These are phyloP conservation scores for Brienomyrus brachyistius DNA, from an alignment of 2,113 vertebrate species.

Conservation along the genomic window DNA sequence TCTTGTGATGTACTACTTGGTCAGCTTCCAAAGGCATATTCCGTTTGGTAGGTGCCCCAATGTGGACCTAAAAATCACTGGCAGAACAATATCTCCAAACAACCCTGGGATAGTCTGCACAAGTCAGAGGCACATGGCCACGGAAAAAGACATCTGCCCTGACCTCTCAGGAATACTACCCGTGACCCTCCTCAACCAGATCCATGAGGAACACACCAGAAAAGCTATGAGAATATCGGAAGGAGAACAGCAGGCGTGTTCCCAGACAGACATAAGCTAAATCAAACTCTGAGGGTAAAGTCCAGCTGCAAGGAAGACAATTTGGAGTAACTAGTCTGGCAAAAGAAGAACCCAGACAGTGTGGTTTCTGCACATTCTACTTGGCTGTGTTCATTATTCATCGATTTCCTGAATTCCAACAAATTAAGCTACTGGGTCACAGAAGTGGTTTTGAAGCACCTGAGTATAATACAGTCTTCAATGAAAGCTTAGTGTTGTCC, in stretches of 20 bases:
- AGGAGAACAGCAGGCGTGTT: neutral
- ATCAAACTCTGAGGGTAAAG: neutral
- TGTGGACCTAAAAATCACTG: neutral
- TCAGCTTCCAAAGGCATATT: neutral
- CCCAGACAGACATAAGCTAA: neutral
- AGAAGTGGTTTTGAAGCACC: neutral
- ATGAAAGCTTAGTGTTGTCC: neutral
- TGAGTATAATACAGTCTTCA: neutral
- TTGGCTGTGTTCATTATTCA: neutral
- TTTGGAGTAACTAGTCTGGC: neutral
- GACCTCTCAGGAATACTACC: neutral
- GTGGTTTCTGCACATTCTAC: neutral
- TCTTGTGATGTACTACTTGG: neutral
- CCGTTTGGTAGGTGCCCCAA: neutral
- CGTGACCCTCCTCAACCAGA: neutral
- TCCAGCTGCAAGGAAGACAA: neutral
- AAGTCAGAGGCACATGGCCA: neutral
- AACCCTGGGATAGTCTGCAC: neutral
- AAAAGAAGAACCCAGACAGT: neutral
- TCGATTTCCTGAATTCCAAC: neutral
- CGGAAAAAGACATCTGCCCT: neutral
- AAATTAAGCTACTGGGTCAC: neutral
- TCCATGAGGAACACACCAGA: neutral
- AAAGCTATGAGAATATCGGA: neutral
- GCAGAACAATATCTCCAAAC: neutral